Evolutionary conservation across 2,797 vertebrate genomes (phyloP), one percentile per base, ranked within the genome.

Genomic region (Basileuterus tristriatus): DNA sequence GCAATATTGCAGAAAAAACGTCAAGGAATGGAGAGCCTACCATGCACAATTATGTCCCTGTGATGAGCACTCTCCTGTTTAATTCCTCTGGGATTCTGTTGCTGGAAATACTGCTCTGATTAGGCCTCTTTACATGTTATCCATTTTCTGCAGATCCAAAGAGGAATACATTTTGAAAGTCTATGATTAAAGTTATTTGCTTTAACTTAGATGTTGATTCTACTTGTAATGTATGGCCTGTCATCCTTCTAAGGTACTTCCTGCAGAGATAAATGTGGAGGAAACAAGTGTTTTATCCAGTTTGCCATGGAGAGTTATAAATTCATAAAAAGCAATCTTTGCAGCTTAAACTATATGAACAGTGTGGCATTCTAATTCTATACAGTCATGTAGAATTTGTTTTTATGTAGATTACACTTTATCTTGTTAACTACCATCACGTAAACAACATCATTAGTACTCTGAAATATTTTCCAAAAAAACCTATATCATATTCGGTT

Each of bases 201-300:
- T 91, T 92, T 92, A 83, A 80, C 89, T 94, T 88, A 83, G 79
- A 91, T 81, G 55, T 93, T 93, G 84, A 88, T 86, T 63, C 76
- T 89, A 53, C 41, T 86, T 76, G 50, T 91, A 82, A 90, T 88
- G 30, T 81, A 93, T 43, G 37, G 63, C 69, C 65, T 95, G 69
- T 43, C 59, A 52, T 81, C 58, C 17, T 94, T 93, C 69, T 76
- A 78, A 94, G 47, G 58, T 92, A 79, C 78, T 94, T 87, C 82
- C 89, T 76, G 70, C 62, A 67, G 91, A 89, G 89, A 86, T 83
- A 89, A 92, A 91, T 86, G 63, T 91, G 74, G 72, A 91, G 65
- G 80, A 97, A 96, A 92, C 59, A 3, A 83, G 62, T 79, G 53
- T 93, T 94, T 89, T 86, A 88, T 88, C 49, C 83, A 92, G 46